A percentile compares a stretch with the other conserved stretches of the same genome.
Evolutionary conservation across 2,888 invertebrate species (phyloP).

Genomic region (Xylocampa areola): DNA sequence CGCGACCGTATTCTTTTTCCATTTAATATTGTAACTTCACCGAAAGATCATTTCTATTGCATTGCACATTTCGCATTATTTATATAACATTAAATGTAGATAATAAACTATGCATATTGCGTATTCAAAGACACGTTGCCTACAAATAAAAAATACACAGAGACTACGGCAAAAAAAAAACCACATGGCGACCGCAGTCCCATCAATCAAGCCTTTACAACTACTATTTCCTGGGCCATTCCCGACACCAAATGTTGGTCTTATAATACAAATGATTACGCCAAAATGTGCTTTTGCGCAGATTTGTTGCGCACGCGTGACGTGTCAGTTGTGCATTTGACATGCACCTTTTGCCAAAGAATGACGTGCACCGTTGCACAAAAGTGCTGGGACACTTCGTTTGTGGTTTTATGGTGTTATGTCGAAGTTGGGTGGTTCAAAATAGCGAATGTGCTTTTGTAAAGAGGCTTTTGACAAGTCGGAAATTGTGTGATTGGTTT

Average conservation of each 20-base stretch:
- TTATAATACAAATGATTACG: slow-evolving; percentile 51
- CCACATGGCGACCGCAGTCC: slow-evolving; percentile 25
- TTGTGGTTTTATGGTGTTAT: slow-evolving; percentile 31
- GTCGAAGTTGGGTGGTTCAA: slow-evolving; percentile 37
- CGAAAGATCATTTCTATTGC: no score
- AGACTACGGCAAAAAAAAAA: slow-evolving; percentile 22
- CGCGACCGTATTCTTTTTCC: no score
- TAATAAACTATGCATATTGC: slow-evolving; percentile 21
- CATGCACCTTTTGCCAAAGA: slow-evolving; percentile 53
- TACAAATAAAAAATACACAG: slow-evolving; percentile 27
- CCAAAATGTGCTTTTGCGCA: slow-evolving; percentile 65
- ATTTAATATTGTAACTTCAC: no score
- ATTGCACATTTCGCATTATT: slow-evolving; percentile 2
- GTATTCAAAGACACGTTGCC: slow-evolving; percentile 23
- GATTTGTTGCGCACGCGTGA: slow-evolving; percentile 59
- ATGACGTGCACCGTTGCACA: slow-evolving; percentile 71
- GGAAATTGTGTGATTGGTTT: no score
- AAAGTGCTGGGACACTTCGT: slow-evolving; percentile 52
- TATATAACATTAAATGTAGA: neutral
- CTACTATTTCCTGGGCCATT: slow-evolving; percentile 51
- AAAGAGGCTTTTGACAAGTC: neutral
- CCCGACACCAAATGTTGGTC: slow-evolving; percentile 18
- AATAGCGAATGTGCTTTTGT: slow-evolving; percentile 46
- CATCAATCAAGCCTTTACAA: slow-evolving; percentile 54
- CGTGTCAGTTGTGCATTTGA: slow-evolving; percentile 71